A percentile compares a stretch with the other conserved stretches of the same genome.
phyloP scores from a whole-genome alignment of 92 coral and sea anemone species.

The Montipora capitata region DNA sequence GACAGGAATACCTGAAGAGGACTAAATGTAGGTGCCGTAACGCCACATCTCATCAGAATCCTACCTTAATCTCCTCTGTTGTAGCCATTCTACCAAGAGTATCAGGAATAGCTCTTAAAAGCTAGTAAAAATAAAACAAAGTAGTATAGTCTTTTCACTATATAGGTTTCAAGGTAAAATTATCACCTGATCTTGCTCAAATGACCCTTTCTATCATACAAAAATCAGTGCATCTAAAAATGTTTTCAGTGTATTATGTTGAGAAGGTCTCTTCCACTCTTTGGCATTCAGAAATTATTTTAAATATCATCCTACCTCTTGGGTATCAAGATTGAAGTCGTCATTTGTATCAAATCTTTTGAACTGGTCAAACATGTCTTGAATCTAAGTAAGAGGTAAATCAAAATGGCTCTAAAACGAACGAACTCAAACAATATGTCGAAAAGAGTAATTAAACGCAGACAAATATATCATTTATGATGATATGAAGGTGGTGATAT shows the following conservation, averaged over 20 bases:
- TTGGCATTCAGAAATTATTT: background rate
- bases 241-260: too few relatives aligned
- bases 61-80: constrained; percentile 95
- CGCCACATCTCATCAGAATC: background rate
- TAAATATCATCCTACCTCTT: constrained; percentile 77
- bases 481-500: background rate
- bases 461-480: too few relatives aligned
- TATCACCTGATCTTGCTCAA: too few relatives aligned
- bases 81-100: constrained; percentile 97
- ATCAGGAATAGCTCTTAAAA: constrained; percentile 95
- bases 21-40: too few relatives aligned
- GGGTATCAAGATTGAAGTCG: constrained; percentile 87
- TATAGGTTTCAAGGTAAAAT: too few relatives aligned
- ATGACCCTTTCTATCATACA: too few relatives aligned
- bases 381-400: constrained; percentile 67
- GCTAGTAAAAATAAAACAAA: constrained; percentile 56
- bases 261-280: too few relatives aligned
- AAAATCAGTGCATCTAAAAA: too few relatives aligned
- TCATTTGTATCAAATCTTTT: constrained; percentile 85
- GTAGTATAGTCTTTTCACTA: background rate
- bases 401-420: background rate
- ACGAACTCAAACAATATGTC: too few relatives aligned
- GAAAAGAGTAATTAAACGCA: too few relatives aligned
- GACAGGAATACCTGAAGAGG: too few relatives aligned
- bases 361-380: constrained; percentile 90